Conservation (phyloP, 1,140 invertebrate genomes). For the Procambarus virginalis region DNA sequence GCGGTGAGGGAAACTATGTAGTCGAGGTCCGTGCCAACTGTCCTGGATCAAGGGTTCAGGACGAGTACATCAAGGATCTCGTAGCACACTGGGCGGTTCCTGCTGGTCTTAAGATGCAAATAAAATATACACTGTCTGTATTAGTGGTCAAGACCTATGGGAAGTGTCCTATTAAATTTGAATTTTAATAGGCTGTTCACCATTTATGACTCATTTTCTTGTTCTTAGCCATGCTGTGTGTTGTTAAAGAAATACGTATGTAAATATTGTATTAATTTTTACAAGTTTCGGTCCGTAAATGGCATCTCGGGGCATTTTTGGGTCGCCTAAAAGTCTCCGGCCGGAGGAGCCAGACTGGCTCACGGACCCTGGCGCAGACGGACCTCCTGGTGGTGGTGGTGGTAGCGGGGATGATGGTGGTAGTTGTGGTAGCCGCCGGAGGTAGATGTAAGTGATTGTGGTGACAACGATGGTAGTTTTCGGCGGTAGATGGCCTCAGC, state of each 20-base stretch:
- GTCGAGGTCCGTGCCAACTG: slow-evolving; percentile 15
- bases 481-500: too few relatives aligned
- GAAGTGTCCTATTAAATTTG: slow-evolving; percentile 68
- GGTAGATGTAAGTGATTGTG: background rate
- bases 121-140: slow-evolving; percentile 67
- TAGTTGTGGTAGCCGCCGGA: background rate
- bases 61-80: slow-evolving; percentile 42
- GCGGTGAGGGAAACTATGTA: too few relatives aligned
- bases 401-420: background rate
- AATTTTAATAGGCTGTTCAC: slow-evolving; percentile 67
- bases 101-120: slow-evolving; percentile 57
- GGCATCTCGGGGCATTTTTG: slow-evolving; percentile 46
- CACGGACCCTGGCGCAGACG: too few relatives aligned
- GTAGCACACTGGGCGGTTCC: slow-evolving; percentile 42
- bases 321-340: background rate
- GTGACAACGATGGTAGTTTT: background rate
- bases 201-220: slow-evolving; percentile 67
- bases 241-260: slow-evolving; percentile 67
- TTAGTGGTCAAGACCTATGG: slow-evolving; percentile 68
- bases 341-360: too few relatives aligned
- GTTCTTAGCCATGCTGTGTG: slow-evolving; percentile 61
- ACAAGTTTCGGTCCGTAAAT: slow-evolving; percentile 60
- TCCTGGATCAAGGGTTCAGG: background rate
- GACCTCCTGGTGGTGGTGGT: background rate
- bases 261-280: slow-evolving; percentile 67